These are phyloP conservation scores for Drymonia ruficornis DNA, from an alignment of 2,888 invertebrate genomes.

Conservation along the genomic window DNA sequence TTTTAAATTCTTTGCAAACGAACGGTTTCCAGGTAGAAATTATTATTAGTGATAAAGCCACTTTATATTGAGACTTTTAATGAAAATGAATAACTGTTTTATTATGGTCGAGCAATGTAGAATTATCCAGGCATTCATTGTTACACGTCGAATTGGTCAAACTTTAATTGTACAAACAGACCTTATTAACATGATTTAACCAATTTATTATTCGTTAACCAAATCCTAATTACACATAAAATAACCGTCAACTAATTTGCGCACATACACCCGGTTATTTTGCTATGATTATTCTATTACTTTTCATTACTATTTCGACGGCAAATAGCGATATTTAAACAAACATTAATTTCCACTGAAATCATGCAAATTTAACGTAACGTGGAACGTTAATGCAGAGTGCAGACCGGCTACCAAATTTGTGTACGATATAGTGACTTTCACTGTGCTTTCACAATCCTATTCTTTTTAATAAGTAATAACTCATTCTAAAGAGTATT, in stretches of 20 bases:
- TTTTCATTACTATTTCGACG: conserved; percentile 9
- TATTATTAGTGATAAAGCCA: too few relatives aligned
- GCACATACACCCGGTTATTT: conserved; percentile 13
- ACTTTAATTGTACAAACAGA: not conserved
- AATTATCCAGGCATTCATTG: too few relatives aligned
- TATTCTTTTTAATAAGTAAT: too few relatives aligned
- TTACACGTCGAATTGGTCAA: not conserved
- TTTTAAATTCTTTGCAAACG: too few relatives aligned
- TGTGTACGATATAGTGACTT: not conserved
- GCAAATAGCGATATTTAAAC: conserved; percentile 11
- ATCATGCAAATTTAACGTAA: conserved; percentile 18
- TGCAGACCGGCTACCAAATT: not conserved
- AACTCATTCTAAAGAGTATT: too few relatives aligned
- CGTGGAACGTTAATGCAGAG: not conserved
- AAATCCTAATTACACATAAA: conserved; percentile 21
- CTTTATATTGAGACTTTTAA: too few relatives aligned
- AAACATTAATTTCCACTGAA: conserved; percentile 15
- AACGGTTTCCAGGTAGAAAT: too few relatives aligned
- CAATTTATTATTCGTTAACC: conserved; percentile 18
- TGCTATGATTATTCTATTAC: conserved; percentile 22
- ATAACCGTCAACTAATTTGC: conserved; percentile 18
- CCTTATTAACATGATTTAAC: not conserved
- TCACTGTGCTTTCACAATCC: not conserved
- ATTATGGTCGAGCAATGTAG: too few relatives aligned
- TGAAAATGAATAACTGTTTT: too few relatives aligned